Base-by-base conservation (phyloP, 2,797 vertebrate species). In the Ptychobarbus kaznakovi region DNA sequence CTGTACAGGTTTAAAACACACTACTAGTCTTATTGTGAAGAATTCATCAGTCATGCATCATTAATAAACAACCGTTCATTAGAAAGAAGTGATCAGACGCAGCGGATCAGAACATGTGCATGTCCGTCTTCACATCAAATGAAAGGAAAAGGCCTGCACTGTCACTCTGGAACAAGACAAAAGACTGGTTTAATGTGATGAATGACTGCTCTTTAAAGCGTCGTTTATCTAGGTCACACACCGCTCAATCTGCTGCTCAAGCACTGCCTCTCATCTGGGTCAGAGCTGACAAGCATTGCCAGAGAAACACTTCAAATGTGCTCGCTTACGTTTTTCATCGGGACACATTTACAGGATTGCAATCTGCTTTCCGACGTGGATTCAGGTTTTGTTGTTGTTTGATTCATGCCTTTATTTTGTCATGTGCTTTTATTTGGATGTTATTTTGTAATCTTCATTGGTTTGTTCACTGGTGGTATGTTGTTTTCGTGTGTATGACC, bases 201-300 rank as follows among this genome's bases (percentile, higher is more conserved):
- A 93, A 94, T 83, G 91, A 88, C 90, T 91, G 90, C 88, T 93
- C 93, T 90, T 93, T 92, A 88, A 89, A 91, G 91, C 92, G 90
- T 88, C 90, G 92, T 42, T 91, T 96, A 94, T 96, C 93, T 94
- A 93, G 94, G 95, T 95, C 96, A 96, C 89, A 89, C 79, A 91
- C 91, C 93, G 93, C 91, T 91, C 91, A 94, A 96, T 95, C 91
- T 93, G 95, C 92, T 95, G 92, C 94, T 95, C 93, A 88, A 91
- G 92, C 89, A 90, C 94, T 94, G 94, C 92, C 88, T 92, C 93
- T 95, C 94, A 96, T 95, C 91, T 93, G 95, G 95, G 95, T 96
- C 95, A 96, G 89, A 69, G n/a, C 91, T 94, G 94, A 95, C 91
- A 93, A 96, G 94, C 85, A 86, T 81, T 61, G 13, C 56, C 66